phyloP scores from a whole-genome alignment of 1,140 invertebrate genomes.

The Dufourea novaeangliae region DNA sequence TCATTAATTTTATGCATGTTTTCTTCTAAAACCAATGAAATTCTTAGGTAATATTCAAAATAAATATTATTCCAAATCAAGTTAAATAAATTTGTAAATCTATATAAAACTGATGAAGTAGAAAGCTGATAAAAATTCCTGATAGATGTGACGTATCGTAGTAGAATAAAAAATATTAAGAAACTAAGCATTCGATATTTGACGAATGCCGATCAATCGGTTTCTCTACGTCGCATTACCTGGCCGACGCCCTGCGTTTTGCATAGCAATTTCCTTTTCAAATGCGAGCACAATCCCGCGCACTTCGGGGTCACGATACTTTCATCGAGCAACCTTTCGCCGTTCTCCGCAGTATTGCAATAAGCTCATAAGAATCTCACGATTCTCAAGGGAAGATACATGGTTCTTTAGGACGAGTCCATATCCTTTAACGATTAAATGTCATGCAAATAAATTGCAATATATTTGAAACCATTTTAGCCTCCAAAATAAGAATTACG shows the following conservation, averaged over 20 bases:
- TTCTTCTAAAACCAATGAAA: no score
- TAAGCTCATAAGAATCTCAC: slow-evolving; percentile 47
- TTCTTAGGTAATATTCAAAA: no score
- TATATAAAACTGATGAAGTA: no score
- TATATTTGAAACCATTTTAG: no score
- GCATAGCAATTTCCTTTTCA: slow-evolving; percentile 41
- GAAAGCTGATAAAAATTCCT: background rate
- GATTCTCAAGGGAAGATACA: slow-evolving; percentile 38
- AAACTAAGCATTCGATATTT: background rate
- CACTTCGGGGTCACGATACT: slow-evolving; percentile 63
- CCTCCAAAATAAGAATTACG: no score
- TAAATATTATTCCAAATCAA: no score
- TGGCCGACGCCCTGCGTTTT: slow-evolving; percentile 33
- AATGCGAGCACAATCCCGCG: slow-evolving; percentile 56
- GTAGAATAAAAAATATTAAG: background rate
- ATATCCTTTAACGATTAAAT: background rate
- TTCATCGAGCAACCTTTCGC: slow-evolving; percentile 75
- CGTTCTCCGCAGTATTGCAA: slow-evolving; percentile 56
- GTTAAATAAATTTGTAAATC: no score
- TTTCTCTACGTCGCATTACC: background rate
- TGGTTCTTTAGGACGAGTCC: background rate
- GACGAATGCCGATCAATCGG: background rate
- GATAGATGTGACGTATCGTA: background rate
- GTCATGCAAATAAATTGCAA: background rate
- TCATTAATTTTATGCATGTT: no score